These are phyloP conservation scores for Excalfactoria chinensis DNA, from an alignment of 2,113 vertebrate species.

Conservation along the genomic window DNA sequence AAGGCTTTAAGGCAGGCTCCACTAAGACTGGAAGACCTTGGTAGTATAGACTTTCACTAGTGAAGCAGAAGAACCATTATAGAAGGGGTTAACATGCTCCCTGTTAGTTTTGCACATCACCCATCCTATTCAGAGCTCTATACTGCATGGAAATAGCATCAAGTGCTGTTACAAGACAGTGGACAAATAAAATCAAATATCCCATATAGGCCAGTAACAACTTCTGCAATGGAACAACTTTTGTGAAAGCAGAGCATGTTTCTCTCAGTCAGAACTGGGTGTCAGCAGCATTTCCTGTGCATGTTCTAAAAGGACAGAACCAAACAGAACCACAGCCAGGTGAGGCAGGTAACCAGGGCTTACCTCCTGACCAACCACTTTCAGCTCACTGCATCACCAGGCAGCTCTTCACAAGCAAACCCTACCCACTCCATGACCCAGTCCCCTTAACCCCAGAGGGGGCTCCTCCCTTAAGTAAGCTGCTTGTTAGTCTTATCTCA, in stretches of 20 bases:
- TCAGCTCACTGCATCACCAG: neutral
- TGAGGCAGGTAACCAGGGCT: neutral
- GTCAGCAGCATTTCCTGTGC: fast-evolving
- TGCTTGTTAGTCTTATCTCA: conserved; percentile 68
- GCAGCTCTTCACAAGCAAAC: conserved; percentile 13
- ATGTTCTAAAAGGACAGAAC: neutral
- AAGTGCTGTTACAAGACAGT: neutral
- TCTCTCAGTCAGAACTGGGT: neutral
- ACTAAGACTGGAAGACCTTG: neutral
- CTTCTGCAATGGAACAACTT: neutral
- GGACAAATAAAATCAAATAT: neutral
- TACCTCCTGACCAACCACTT: neutral
- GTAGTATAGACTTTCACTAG: neutral
- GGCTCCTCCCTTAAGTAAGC: conserved; percentile 37
- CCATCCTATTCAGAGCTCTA: neutral
- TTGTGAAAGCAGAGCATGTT: neutral
- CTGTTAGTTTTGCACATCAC: neutral
- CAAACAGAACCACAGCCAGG: neutral
- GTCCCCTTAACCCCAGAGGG: neutral
- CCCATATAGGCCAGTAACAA: neutral
- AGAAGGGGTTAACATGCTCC: neutral
- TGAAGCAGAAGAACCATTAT: neutral
- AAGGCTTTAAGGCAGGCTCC: conserved; percentile 27
- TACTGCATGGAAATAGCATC: neutral
- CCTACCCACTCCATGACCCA: conserved; percentile 5